These are phyloP conservation scores for Anagrus nilaparvatae DNA, from an alignment of 1,140 invertebrate species.

Conservation along the genomic window DNA sequence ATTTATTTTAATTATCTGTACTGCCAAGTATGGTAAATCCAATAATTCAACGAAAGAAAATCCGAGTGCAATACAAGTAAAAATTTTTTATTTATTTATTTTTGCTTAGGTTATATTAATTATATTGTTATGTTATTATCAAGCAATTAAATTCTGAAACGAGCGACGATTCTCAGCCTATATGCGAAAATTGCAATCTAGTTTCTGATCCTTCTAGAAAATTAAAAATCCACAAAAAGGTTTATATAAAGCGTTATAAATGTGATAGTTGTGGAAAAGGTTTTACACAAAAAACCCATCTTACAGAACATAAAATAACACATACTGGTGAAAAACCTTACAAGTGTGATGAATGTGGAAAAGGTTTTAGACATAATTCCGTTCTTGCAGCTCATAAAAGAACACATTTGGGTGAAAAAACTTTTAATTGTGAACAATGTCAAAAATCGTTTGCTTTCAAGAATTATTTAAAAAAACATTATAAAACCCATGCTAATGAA, in stretches of 20 bases:
- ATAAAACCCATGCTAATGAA: too few relatives aligned
- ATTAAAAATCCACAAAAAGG: conserved; percentile 24
- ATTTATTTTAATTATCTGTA: too few relatives aligned
- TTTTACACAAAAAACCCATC: conserved; percentile 30
- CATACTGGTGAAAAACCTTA: conserved; percentile 65
- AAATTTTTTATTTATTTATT: too few relatives aligned
- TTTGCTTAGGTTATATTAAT: too few relatives aligned
- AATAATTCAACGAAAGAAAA: too few relatives aligned
- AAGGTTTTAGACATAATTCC: conserved; percentile 46
- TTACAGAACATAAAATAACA: conserved; percentile 32
- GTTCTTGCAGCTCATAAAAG: conserved; percentile 11
- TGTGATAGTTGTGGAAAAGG: conserved; percentile 32
- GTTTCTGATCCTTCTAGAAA: conserved; percentile 23
- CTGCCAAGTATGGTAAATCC: too few relatives aligned
- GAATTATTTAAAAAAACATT: conserved; percentile 14
- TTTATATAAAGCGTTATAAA: conserved; percentile 35
- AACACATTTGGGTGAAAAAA: conserved; percentile 12
- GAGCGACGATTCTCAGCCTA: conserved; percentile 36
- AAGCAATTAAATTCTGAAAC: conserved; percentile 34
- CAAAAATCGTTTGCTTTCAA: conserved; percentile 11
- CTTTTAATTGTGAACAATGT: conserved; percentile 9
- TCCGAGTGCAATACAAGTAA: too few relatives aligned
- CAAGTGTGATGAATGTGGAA: conserved; percentile 60
- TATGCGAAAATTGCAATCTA: conserved; percentile 37
- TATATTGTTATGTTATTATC: too few relatives aligned